Conservation (phyloP, 2,888 invertebrate genomes). For the Hemicrepidius hirtus region DNA sequence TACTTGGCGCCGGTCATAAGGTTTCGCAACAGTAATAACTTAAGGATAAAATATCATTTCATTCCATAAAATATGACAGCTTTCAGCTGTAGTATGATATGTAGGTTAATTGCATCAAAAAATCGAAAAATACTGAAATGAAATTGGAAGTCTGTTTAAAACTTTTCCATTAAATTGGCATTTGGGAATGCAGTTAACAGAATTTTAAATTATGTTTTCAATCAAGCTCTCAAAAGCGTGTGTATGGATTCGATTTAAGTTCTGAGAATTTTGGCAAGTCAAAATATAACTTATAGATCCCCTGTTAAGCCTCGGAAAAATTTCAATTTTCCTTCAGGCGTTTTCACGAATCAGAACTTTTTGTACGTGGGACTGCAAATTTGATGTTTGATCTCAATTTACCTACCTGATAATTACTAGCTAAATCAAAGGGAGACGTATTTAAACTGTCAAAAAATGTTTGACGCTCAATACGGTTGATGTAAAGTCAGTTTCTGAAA, state of each 20-base stretch:
- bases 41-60: no score
- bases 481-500: no score
- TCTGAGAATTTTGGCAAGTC: conserved; percentile 40
- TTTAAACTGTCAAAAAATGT: not conserved
- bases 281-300: conserved; percentile 56
- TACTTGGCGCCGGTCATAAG: no score
- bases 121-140: no score
- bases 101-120: no score
- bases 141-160: conserved; percentile 6
- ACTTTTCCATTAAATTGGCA: conserved; percentile 21
- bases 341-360: conserved; percentile 52
- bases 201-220: conserved; percentile 45
- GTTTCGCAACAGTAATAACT: no score
- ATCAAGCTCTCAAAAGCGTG: conserved; percentile 28
- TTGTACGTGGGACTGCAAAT: conserved; percentile 28
- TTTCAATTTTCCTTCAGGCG: conserved; percentile 55
- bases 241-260: conserved; percentile 49
- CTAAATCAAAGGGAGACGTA: not conserved
- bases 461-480: no score
- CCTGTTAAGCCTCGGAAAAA: conserved; percentile 52
- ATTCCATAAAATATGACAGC: no score
- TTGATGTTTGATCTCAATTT: conserved; percentile 34
- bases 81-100: no score
- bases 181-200: conserved; percentile 23
- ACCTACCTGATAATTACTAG: not conserved